Conservation (phyloP, 2,113 vertebrate genomes). For the Ochotona princeps region DNA sequence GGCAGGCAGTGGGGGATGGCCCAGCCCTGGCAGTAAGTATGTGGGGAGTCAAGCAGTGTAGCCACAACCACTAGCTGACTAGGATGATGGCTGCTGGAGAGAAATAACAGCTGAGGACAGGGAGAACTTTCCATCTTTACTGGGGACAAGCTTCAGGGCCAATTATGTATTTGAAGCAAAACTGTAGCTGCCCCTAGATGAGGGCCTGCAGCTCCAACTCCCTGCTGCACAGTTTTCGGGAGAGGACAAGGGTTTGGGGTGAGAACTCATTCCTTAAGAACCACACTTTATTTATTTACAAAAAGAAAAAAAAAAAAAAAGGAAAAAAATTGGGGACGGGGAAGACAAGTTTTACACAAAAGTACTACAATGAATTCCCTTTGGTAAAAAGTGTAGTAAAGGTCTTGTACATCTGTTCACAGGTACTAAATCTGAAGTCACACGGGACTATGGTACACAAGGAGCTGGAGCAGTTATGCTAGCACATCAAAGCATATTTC, state of each 20-base stretch:
- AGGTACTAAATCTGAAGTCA: slow-evolving; percentile 87
- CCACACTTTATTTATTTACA: slow-evolving; percentile 88
- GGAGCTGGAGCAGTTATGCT: slow-evolving; percentile 88
- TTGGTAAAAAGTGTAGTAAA: slow-evolving; percentile 91
- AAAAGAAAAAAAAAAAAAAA: slow-evolving; percentile 22
- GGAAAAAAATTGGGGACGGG: slow-evolving; percentile 39
- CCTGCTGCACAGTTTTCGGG: slow-evolving; percentile 69
- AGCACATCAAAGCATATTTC: slow-evolving; percentile 90
- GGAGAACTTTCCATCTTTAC: slow-evolving; percentile 54
- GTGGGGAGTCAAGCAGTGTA: not conserved
- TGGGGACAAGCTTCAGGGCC: slow-evolving; percentile 34
- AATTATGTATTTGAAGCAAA: slow-evolving; percentile 51
- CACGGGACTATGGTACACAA: slow-evolving; percentile 88
- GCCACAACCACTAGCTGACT: not conserved
- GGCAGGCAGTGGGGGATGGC: too few species aligned
- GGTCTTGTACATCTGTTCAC: slow-evolving; percentile 82
- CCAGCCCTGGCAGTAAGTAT: too few species aligned
- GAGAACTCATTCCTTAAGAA: slow-evolving; percentile 85
- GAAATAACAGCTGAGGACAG: too few species aligned
- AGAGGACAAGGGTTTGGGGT: slow-evolving; percentile 79
- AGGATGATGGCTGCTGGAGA: slow-evolving; percentile 21
- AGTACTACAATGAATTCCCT: slow-evolving; percentile 90
- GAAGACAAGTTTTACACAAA: slow-evolving; percentile 88
- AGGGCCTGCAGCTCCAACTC: slow-evolving; percentile 42
- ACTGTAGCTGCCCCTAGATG: slow-evolving; percentile 49